Evolutionary conservation across 1,140 invertebrate species (phyloP).

Genomic region (Apis cerana): DNA sequence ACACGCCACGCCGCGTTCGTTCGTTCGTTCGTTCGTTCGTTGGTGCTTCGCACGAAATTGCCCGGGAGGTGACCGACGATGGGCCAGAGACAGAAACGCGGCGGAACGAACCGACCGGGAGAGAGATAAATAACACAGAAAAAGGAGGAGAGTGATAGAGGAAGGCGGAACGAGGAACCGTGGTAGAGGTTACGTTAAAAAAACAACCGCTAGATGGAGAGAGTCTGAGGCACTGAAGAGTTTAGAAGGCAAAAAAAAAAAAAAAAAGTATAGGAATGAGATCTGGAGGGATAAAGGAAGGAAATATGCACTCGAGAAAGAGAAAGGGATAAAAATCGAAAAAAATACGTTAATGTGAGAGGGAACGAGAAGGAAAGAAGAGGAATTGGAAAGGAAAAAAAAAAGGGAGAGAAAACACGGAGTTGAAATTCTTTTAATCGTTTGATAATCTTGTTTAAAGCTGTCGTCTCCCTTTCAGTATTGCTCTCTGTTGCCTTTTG

Average conservation of each 20-base stretch:
- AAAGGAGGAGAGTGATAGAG: background rate
- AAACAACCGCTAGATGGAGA: background rate
- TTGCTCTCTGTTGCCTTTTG: background rate
- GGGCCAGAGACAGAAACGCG: slow-evolving; percentile 13
- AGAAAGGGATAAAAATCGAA: background rate
- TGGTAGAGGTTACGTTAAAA: background rate
- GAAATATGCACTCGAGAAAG: background rate
- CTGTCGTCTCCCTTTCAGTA: background rate
- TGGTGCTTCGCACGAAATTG: slow-evolving; percentile 63
- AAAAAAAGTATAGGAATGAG: too few species aligned
- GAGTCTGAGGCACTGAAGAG: background rate
- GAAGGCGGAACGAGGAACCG: background rate
- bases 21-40: slow-evolving; percentile 7
- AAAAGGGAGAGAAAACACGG: background rate
- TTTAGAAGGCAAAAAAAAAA: too few species aligned
- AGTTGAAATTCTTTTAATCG: background rate
- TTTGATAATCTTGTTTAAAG: slow-evolving; percentile 1
- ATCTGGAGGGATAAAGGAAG: background rate
- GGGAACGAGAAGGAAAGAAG: background rate
- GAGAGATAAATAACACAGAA: slow-evolving; percentile 8
- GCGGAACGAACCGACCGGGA: background rate
- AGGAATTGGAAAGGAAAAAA: background rate
- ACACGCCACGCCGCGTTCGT: background rate
- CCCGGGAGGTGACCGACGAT: slow-evolving; percentile 52
- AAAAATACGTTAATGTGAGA: background rate